A percentile compares a stretch with the other conserved stretches of the same genome.
These are phyloP conservation scores for Microplitis deprimator DNA, from an alignment of 2,888 invertebrate genomes.

Conservation along the genomic window DNA sequence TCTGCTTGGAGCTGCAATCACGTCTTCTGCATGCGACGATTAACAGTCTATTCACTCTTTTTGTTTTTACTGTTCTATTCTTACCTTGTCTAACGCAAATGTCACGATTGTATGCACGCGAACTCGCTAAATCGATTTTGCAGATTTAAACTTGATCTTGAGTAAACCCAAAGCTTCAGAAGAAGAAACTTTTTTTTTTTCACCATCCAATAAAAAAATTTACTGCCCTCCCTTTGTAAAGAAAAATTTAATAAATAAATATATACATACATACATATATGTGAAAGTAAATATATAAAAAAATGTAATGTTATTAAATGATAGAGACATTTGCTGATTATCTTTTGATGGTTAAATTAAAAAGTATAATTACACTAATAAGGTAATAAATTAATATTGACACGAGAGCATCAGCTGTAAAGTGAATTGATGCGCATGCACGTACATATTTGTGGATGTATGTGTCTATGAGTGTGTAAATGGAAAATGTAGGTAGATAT, in stretches of 20 bases:
- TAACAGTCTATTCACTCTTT: slow-evolving; percentile 10
- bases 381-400: slow-evolving; percentile 18
- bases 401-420: slow-evolving; percentile 19
- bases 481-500: not conserved
- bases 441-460: not conserved
- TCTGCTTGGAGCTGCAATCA: slow-evolving; percentile 51
- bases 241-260: too few species aligned
- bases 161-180: slow-evolving; percentile 8
- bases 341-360: too few species aligned
- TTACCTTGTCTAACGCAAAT: slow-evolving; percentile 5
- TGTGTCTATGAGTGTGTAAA: too few species aligned
- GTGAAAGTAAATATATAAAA: too few species aligned
- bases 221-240: not conserved
- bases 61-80: not conserved
- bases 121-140: slow-evolving; percentile 20
- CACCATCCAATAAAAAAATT: not conserved
- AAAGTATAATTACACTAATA: not conserved
- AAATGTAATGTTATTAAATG: too few species aligned
- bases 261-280: too few species aligned
- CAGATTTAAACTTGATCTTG: slow-evolving; percentile 7
- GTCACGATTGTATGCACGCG: slow-evolving; percentile 24
- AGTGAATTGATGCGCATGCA: not conserved
- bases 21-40: slow-evolving; percentile 30
- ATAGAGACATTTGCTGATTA: too few species aligned
- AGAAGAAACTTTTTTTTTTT: not conserved